Base-by-base conservation (phyloP, 92 coral and sea anemone genomes). In the Nematostella vectensis region DNA sequence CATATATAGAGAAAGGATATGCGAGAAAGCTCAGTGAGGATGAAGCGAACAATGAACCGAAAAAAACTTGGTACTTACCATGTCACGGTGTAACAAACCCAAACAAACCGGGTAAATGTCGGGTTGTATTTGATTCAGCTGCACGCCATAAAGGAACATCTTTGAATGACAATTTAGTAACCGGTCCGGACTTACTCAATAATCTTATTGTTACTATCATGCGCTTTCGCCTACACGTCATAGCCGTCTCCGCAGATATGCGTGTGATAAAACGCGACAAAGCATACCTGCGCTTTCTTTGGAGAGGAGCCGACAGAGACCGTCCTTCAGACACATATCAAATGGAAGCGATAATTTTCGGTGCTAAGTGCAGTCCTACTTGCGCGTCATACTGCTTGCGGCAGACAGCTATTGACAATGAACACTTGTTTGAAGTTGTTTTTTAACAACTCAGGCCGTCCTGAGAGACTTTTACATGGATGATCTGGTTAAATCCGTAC, bases 101-200 rank as follows among this genome's bases (percentile, higher is more conserved):
- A 30, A 75, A 75, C 25, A 67, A 67, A 42, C 71, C 79, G 1
- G 72, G 71, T 25, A 63, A 55, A 45, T n/a, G 48, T 24, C 37
- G 67, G 3, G 47, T 72, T 25, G 72, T 72, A 6, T 56, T 63
- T 20, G 59, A 69, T 29, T 59, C 78, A 10, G 71, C 71, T 47
- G 80, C 67, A 23, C 25, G 53, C 13, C n/a, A 58, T 59, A 58
- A 75, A 42, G 81, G 81, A 16, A 59, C 58, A 2, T 75, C 75
- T 2, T 37, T 75, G 57, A 75, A 67, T 55, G 62, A 67, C 11
- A 52, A 67, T 53, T 42, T 49, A 37, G 75, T 76, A 53, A 48
- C 71, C 8, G 76, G 71, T 21, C 82, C 82, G 18, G 67, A 75
- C 54, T 55, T 75, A 70, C 75, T 58, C 30, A 75, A 75, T 59